Percentiles rank a stretch among this genome's conserved stretches.
Evolutionary conservation across 2,113 vertebrate species (phyloP).

Genomic region (Pica pica): DNA sequence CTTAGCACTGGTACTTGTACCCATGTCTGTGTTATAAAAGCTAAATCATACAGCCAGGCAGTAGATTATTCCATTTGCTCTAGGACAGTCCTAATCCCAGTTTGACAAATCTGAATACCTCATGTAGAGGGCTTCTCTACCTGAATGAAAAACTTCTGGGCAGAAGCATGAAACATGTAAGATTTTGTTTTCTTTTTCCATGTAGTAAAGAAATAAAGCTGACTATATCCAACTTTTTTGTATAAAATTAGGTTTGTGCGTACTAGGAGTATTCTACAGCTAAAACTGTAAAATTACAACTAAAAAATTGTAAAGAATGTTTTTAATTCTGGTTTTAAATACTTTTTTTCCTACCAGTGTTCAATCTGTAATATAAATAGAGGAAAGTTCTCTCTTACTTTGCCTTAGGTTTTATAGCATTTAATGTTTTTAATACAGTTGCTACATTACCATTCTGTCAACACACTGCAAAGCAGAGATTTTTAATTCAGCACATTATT

Average conservation of each 20-base stretch:
- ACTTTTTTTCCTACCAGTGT: neutral
- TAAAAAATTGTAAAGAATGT: neutral
- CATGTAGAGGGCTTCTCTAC: neutral
- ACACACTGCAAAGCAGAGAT: neutral
- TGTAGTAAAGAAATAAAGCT: neutral
- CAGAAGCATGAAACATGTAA: neutral
- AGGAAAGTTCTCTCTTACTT: neutral
- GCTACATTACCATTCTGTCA: neutral
- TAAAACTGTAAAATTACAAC: neutral
- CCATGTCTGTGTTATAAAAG: neutral
- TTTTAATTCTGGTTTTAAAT: neutral
- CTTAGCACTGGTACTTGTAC: neutral
- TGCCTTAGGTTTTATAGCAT: neutral
- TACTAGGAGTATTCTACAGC: neutral
- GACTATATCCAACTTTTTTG: neutral
- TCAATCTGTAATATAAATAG: neutral
- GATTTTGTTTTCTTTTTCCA: neutral
- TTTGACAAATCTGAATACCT: neutral
- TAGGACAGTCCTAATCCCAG: neutral
- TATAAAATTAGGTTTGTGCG: neutral
- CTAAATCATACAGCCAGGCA: neutral
- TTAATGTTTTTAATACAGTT: neutral
- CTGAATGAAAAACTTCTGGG: neutral
- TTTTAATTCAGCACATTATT: neutral
- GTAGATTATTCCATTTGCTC: neutral